A percentile compares a stretch with the other conserved stretches of the same genome.
These are phyloP conservation scores for Asbolus verrucosus DNA, from an alignment of 1,140 invertebrate species.

Conservation along the genomic window DNA sequence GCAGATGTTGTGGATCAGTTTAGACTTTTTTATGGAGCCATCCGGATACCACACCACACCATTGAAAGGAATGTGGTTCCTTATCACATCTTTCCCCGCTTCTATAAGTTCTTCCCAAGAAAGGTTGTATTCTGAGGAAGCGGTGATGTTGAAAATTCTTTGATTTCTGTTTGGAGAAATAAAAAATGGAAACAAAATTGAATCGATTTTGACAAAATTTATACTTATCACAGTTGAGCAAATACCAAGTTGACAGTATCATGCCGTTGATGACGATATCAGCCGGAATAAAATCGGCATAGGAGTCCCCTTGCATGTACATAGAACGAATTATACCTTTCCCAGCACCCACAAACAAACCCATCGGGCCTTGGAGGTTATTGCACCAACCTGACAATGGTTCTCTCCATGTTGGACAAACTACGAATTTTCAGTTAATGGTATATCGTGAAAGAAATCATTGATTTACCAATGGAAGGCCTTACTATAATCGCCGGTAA, in stretches of 20 bases:
- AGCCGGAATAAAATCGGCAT: constrained; percentile 88
- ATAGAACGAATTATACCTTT: constrained; percentile 88
- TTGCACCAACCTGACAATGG: constrained; percentile 92
- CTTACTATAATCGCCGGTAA: constrained; percentile 67
- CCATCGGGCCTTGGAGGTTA: constrained; percentile 90
- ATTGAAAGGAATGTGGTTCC: constrained; percentile 79
- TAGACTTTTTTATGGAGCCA: constrained; percentile 86
- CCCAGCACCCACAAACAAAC: constrained; percentile 79
- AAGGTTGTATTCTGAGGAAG: constrained; percentile 82
- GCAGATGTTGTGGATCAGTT: constrained; percentile 80
- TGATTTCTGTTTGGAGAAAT: constrained; percentile 54
- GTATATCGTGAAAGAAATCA: background rate
- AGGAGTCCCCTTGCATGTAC: constrained; percentile 80
- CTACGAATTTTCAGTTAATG: constrained; percentile 61
- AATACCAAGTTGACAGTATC: constrained; percentile 70
- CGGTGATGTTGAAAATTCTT: constrained; percentile 75
- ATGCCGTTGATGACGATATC: constrained; percentile 84
- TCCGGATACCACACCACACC: constrained; percentile 87
- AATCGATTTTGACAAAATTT: no score
- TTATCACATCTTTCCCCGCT: constrained; percentile 80
- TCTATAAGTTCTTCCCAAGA: constrained; percentile 85
- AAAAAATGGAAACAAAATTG: no score
- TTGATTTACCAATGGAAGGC: constrained; percentile 66
- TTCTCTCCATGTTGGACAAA: constrained; percentile 81
- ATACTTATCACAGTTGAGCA: constrained; percentile 47